phyloP scores from a whole-genome alignment of 2,113 vertebrate genomes.

The Rhinogobius similis region DNA sequence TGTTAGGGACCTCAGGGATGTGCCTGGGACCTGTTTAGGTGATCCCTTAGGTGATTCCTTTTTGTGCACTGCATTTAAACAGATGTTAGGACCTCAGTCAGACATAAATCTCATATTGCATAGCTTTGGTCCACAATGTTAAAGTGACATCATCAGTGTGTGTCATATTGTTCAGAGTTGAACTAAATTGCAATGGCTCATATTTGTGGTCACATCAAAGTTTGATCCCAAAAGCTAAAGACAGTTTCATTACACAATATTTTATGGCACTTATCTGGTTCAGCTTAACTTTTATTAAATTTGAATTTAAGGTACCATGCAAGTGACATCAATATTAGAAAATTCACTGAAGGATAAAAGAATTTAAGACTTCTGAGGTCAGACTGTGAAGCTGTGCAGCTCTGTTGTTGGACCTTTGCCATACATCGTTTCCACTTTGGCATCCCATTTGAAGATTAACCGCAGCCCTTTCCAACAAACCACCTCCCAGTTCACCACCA shows the following conservation, averaged over 20 bases:
- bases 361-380: conserved; percentile 30
- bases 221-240: conserved; percentile 1
- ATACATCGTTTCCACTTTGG: conserved; percentile 49
- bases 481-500: conserved; percentile 34
- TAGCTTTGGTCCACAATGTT: background rate
- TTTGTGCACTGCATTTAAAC: conserved; percentile 65
- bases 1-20: conserved; percentile 47
- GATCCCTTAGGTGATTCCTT: conserved; percentile 52
- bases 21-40: conserved; percentile 45
- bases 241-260: conserved; percentile 6
- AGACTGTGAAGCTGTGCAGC: conserved; percentile 44
- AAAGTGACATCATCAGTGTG: conserved; percentile 2
- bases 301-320: background rate
- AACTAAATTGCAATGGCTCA: background rate
- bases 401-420: conserved; percentile 46
- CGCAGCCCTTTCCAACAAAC: conserved; percentile 42
- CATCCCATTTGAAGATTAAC: conserved; percentile 57
- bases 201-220: background rate
- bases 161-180: conserved; percentile 3
- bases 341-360: conserved; percentile 5
- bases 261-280: conserved; percentile 11
- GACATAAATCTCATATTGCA: conserved; percentile 62
- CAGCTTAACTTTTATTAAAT: background rate
- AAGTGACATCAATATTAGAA: conserved; percentile 12
- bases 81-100: conserved; percentile 63